Conservation (phyloP, 2,888 invertebrate species). For the Noctua comes region DNA sequence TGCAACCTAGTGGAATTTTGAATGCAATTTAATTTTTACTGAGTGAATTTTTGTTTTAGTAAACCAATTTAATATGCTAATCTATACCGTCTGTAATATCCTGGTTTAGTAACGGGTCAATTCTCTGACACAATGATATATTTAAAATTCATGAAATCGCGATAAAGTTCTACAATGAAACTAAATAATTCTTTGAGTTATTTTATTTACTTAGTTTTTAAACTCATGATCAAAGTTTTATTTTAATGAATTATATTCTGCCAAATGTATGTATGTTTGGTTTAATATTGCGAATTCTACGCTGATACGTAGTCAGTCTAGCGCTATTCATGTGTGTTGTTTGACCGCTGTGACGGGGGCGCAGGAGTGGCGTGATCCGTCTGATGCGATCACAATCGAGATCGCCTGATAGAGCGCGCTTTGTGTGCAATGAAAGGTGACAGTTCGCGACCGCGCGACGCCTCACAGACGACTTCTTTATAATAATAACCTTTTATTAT, state of each 20-base stretch:
- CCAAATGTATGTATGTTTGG: background rate
- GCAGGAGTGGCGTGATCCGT: constrained; percentile 74
- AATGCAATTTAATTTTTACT: too few relatives aligned
- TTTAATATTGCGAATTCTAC: constrained; percentile 1
- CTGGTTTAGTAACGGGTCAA: background rate
- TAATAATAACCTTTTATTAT: constrained; percentile 44
- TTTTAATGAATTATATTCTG: background rate
- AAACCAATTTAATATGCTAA: background rate
- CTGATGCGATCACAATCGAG: constrained; percentile 66
- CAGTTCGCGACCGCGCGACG: constrained; percentile 51
- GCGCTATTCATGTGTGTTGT: constrained; percentile 27
- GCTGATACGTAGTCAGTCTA: background rate
- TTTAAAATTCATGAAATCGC: background rate
- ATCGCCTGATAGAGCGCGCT: constrained; percentile 61
- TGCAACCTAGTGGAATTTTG: background rate
- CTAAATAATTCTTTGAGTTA: background rate
- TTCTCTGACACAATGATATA: background rate
- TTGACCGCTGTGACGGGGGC: constrained; percentile 46
- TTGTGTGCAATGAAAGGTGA: constrained; percentile 61
- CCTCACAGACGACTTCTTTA: constrained; percentile 40
- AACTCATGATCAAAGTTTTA: background rate
- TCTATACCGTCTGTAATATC: background rate
- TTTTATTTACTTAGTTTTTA: background rate
- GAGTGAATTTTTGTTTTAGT: too few relatives aligned
- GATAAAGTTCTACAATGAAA: background rate